Conservation (phyloP, 1,140 invertebrate genomes). For the Drosophila parvula region DNA sequence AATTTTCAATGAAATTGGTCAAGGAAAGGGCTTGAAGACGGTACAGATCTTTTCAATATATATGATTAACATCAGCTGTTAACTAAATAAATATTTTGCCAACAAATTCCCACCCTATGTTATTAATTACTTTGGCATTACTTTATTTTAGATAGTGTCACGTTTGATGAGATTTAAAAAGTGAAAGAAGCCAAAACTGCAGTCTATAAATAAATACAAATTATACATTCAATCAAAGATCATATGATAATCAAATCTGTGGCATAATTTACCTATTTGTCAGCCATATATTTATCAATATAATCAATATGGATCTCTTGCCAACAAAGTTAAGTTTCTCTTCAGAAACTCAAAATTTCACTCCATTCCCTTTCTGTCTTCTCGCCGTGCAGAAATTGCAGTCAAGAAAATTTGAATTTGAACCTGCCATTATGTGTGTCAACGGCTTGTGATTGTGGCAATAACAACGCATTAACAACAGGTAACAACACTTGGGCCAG, state of each 20-base stretch:
- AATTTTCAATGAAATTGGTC: background rate
- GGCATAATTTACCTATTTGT: background rate
- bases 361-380: background rate
- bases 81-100: background rate
- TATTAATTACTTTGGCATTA: background rate
- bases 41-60: no score
- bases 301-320: background rate
- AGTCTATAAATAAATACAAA: background rate
- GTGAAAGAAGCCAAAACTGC: background rate
- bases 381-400: background rate
- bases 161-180: background rate
- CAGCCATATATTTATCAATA: background rate
- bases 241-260: background rate
- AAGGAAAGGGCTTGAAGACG: background rate
- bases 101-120: background rate
- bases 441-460: constrained; percentile 46
- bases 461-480: constrained; percentile 34
- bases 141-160: background rate
- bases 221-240: background rate
- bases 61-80: no score
- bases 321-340: constrained; percentile 1
- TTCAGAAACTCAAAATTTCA: background rate
- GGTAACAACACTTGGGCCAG: constrained; percentile 23
- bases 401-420: constrained; percentile 12
- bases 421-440: constrained; percentile 43